A percentile compares a stretch with the other conserved stretches of the same genome.
phyloP scores from a whole-genome alignment of 1,140 invertebrate genomes.

The Drosophila santomea region DNA sequence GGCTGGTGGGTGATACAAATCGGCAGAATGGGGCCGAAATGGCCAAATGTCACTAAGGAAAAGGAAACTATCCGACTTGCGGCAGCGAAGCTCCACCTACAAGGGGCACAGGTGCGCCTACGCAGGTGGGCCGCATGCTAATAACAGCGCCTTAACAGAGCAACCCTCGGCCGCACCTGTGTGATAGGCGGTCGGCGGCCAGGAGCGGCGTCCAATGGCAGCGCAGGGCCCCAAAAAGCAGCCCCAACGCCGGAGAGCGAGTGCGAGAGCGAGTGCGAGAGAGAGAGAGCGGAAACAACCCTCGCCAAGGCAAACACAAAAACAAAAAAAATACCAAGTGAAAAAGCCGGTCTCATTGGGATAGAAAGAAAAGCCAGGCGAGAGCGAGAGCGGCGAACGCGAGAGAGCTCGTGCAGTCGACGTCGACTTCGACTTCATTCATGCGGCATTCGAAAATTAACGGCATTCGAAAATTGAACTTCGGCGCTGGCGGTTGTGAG shows the following conservation, averaged over 20 bases:
- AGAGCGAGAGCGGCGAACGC: constrained; percentile 21
- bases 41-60: not conserved
- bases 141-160: constrained; percentile 34
- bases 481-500: constrained; percentile 80
- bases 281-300: constrained; percentile 64
- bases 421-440: constrained; percentile 54
- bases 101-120: constrained; percentile 45
- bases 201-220: constrained; percentile 65
- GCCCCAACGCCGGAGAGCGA: constrained; percentile 22
- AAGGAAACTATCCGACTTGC: constrained; percentile 7
- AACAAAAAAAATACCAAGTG: constrained; percentile 5
- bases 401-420: constrained; percentile 35
- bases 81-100: constrained; percentile 43
- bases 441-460: constrained; percentile 30
- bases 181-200: constrained; percentile 69
- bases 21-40: not conserved
- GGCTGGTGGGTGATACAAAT: not conserved
- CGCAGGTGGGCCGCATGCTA: constrained; percentile 30
- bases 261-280: no score
- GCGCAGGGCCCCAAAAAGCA: constrained; percentile 44
- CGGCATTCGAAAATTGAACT: constrained; percentile 40
- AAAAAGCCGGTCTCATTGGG: constrained; percentile 53
- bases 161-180: constrained; percentile 63
- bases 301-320: constrained; percentile 22
- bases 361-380: constrained; percentile 5